Evolutionary conservation across 2,113 vertebrate genomes (phyloP).

Genomic region (Ahaetulla prasina): DNA sequence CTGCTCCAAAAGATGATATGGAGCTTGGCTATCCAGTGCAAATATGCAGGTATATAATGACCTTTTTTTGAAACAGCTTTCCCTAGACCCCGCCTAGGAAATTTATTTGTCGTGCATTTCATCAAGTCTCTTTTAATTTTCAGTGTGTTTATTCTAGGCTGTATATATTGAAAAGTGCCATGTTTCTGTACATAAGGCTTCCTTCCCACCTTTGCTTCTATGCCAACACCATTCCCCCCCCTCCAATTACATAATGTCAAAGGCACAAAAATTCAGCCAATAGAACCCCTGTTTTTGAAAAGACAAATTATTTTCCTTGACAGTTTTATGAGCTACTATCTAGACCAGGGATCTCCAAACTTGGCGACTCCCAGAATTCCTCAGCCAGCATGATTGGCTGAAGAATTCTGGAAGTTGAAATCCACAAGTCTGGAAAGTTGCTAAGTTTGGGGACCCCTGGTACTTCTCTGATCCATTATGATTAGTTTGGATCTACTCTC

Average conservation of each 20-base stretch:
- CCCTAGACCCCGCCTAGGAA: background rate
- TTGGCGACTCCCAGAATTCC: background rate
- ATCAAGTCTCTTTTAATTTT: background rate
- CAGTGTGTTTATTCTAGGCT: background rate
- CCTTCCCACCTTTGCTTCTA: background rate
- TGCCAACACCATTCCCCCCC: background rate
- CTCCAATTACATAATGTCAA: background rate
- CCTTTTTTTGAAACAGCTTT: background rate
- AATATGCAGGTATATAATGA: conserved; percentile 83
- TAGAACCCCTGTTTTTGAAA: background rate
- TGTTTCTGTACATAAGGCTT: background rate
- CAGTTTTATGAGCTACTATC: background rate
- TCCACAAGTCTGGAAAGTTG: background rate
- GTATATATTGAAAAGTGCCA: background rate
- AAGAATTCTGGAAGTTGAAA: background rate
- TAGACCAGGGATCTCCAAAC: background rate
- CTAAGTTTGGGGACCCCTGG: background rate
- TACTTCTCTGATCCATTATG: background rate
- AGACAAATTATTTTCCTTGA: background rate
- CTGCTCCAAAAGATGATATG: conserved; percentile 74
- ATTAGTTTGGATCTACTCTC: background rate
- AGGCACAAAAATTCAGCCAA: background rate
- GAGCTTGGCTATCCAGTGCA: conserved; percentile 82
- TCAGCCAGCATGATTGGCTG: background rate
- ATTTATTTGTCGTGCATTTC: background rate